Base-by-base conservation (phyloP, 2,888 invertebrate species). In the Horisme vitalbata region DNA sequence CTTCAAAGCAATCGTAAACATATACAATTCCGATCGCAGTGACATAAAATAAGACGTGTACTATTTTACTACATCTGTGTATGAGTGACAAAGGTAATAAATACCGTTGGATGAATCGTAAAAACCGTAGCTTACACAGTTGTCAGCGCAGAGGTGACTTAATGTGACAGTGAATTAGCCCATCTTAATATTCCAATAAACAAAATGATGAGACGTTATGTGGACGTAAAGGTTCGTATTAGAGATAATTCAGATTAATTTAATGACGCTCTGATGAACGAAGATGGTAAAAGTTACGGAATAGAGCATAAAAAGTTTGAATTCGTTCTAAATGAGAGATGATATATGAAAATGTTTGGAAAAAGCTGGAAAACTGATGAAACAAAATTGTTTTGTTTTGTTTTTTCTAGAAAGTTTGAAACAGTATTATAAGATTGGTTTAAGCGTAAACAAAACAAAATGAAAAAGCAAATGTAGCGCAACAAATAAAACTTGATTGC, bases 121-220 rank as follows among this genome's bases (percentile, higher is more conserved):
- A 87, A 86, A 82, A 77, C 62, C 63, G 61, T 67, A 75, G 68
- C 74, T 69, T 78, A 79, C 74, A 66, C 69, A 75, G 77, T 76
- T 81, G 83, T 83, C 79, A 75, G 50, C 71, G 65, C 60, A 51
- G 52, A 63, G 68, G 65, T 61, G 65, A 66, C 67, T 74, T 76
- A 79, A 81, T 76, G 75, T 71, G 75, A 62, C 75, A 68, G 68
- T 71, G 78, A 85, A 80, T 84, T 83, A 80, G 79, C 69, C 63
- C 55, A 66, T 70, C 70, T 73, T 74, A 75, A 74, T 61, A 73
- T 74, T 70, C 60, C 64, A 72, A 83, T 79, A 81, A 83, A 84
- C 75, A 75, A 73, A 74, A 64, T 65, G 50, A 61, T 60, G 60
- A 63, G 66, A 68, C 58, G 54, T 65, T 63, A 60, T 57, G 55